A percentile compares a stretch with the other conserved stretches of the same genome.
phyloP scores from a whole-genome alignment of 2,888 invertebrate species.

The Philereme transversata region DNA sequence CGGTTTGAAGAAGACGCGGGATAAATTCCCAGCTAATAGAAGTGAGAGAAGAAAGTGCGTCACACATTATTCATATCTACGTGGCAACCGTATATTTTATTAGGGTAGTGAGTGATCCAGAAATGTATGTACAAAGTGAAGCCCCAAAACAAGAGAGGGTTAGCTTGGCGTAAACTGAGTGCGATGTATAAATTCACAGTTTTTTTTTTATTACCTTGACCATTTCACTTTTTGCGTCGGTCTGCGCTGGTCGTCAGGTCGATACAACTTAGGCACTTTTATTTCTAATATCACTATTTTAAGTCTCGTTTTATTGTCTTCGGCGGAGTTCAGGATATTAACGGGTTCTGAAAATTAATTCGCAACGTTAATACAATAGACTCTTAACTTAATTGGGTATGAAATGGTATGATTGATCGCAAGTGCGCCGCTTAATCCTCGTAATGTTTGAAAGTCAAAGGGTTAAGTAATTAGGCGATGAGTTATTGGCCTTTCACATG shows the following conservation, averaged over 20 bases:
- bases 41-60: conserved; percentile 45
- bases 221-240: conserved; percentile 78
- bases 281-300: conserved; percentile 56
- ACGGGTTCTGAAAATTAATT: conserved; percentile 78
- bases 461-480: conserved; percentile 18
- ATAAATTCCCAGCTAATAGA: conserved; percentile 4
- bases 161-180: conserved; percentile 74
- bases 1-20: too few species aligned
- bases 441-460: conserved; percentile 8
- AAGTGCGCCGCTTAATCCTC: too few species aligned
- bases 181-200: conserved; percentile 73
- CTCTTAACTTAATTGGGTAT: conserved; percentile 44
- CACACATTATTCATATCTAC: conserved; percentile 56
- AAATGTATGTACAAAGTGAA: conserved; percentile 77
- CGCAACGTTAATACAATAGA: conserved; percentile 50
- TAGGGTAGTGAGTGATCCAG: conserved; percentile 65
- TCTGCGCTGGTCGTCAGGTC: conserved; percentile 59
- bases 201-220: conserved; percentile 80
- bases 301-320: conserved; percentile 69
- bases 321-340: conserved; percentile 75
- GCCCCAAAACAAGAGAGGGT: conserved; percentile 75
- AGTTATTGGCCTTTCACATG: not conserved
- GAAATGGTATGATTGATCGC: not conserved
- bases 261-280: conserved; percentile 66
- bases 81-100: conserved; percentile 55